Evolutionary conservation across 2,113 vertebrate genomes (phyloP), one percentile per base, ranked within the genome.

Genomic region (Rhinolophus sinicus): DNA sequence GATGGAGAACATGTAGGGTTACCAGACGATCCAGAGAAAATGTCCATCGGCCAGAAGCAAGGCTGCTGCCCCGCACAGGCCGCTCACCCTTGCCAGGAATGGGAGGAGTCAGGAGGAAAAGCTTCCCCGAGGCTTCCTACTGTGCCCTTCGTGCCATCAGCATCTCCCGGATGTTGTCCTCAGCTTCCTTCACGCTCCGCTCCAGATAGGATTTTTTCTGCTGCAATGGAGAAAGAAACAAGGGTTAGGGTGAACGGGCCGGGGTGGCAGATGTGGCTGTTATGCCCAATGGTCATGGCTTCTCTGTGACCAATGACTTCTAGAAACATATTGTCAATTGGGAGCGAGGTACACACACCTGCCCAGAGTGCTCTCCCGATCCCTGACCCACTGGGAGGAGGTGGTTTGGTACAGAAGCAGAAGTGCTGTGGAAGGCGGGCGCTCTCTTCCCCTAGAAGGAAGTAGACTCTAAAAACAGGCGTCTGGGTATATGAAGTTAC

Each of bases 161-260:
- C 99, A 99, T 99, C 96, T 99, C 99, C 96, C 99, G 98, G 97
- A 99, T 99, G 95, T 99, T 99, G 97, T 99, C 99, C 80, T 99
- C 99, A 0, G 99, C 99, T 83, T 99, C 99, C 96, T 99, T 99
- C 88, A 99, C 99, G 0, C 99, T 99, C 96, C 99, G 99, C 97
- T 99, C 99, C 97, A 99, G 99, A 97, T 99, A 99, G 0, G 99
- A 98, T 97, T 99, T 99, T 98, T 99, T 99, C 98, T 99, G 99
- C 99, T 99, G 98, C 26, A 98, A 96, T 95, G 97, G 96, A 92
- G 62, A 97, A 84, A 87, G 3, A 80, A 88, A 97, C 12, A 52
- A 80, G 26, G n/a, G 69, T 97, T 78, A 97, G 72, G 70, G 52
- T 40, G 47, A 80, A 67, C 10, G 56, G 22, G 75, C 19, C 8